A percentile compares a stretch with the other conserved stretches of the same genome.
Evolutionary conservation across 1,140 invertebrate genomes (phyloP).

Genomic region (Tetragnatha versicolor): DNA sequence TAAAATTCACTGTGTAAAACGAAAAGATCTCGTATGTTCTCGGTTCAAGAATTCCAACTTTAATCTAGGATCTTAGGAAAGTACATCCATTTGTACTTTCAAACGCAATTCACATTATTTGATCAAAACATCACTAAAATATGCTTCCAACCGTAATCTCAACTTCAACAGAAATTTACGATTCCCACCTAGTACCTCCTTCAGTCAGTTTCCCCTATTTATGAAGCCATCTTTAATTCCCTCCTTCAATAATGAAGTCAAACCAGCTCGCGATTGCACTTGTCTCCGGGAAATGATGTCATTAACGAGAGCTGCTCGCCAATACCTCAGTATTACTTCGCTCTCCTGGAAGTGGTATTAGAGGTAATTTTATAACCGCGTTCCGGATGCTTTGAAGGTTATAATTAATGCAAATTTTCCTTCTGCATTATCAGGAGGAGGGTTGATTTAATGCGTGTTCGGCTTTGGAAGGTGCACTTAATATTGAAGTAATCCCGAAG

Average conservation of each 20-base stretch:
- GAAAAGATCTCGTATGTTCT: too few species aligned
- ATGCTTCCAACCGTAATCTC: too few species aligned
- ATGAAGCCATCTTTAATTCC: slow-evolving; percentile 17
- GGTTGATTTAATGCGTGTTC: slow-evolving; percentile 23
- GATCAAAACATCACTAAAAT: too few species aligned
- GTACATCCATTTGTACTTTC: too few species aligned
- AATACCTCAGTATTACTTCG: slow-evolving; percentile 9
- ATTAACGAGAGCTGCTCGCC: slow-evolving; percentile 15
- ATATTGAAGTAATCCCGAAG: slow-evolving; percentile 19
- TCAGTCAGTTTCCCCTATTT: too few species aligned
- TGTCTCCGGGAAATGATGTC: too few species aligned
- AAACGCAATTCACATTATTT: too few species aligned
- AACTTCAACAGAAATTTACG: too few species aligned
- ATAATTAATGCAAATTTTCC: slow-evolving; percentile 46
- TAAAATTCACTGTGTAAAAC: too few species aligned
- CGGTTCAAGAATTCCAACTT: too few species aligned
- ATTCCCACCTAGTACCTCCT: not conserved
- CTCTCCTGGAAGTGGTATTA: not conserved
- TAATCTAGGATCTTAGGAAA: too few species aligned
- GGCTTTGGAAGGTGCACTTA: not conserved
- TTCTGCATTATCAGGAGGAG: not conserved
- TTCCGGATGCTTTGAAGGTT: not conserved
- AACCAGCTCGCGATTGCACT: not conserved
- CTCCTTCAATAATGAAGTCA: slow-evolving; percentile 8
- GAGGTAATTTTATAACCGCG: slow-evolving; percentile 38